A percentile compares a stretch with the other conserved stretches of the same genome.
Evolutionary conservation across 2,888 invertebrate genomes (phyloP).

Genomic region (Acanthococcus lagerstroemiae): DNA sequence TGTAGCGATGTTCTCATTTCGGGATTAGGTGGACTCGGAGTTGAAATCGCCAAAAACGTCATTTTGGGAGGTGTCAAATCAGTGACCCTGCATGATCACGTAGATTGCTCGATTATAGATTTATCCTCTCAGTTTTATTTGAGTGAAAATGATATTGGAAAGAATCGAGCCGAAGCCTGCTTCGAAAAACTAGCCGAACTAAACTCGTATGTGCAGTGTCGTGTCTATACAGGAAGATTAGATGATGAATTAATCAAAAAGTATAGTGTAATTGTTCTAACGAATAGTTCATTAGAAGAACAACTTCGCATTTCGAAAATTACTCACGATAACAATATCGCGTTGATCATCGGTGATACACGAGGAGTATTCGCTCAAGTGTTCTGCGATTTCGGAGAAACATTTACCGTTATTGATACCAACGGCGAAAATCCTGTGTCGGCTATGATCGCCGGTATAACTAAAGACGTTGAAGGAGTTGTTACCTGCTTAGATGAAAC

Average conservation of each 20-base stretch:
- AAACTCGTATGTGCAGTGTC: slow-evolving; percentile 83
- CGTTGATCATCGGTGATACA: slow-evolving; percentile 79
- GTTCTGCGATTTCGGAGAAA: slow-evolving; percentile 92
- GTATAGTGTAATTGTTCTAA: slow-evolving; percentile 80
- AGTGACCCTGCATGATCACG: slow-evolving; percentile 86
- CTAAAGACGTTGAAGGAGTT: slow-evolving; percentile 70
- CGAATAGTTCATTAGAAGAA: slow-evolving; percentile 62
- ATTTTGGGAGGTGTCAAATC: slow-evolving; percentile 96
- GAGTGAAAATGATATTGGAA: slow-evolving; percentile 68
- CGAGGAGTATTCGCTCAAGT: slow-evolving; percentile 87
- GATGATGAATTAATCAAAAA: slow-evolving; percentile 66
- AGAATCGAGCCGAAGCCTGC: slow-evolving; percentile 76
- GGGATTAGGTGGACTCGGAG: slow-evolving; percentile 89
- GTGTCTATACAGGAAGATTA: slow-evolving; percentile 59
- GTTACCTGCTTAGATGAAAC: slow-evolving; percentile 94
- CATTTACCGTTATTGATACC: slow-evolving; percentile 78
- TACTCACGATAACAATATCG: slow-evolving; percentile 71
- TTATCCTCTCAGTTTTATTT: slow-evolving; percentile 89
- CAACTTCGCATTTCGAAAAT: slow-evolving; percentile 72
- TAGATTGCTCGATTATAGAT: slow-evolving; percentile 59
- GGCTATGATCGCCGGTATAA: slow-evolving; percentile 88
- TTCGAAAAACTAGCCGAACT: slow-evolving; percentile 72
- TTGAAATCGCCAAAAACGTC: slow-evolving; percentile 97
- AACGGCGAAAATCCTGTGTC: slow-evolving; percentile 86
- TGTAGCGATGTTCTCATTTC: slow-evolving; percentile 87